Conservation (phyloP, 1,140 invertebrate species). For the Bathynomus jamesi region DNA sequence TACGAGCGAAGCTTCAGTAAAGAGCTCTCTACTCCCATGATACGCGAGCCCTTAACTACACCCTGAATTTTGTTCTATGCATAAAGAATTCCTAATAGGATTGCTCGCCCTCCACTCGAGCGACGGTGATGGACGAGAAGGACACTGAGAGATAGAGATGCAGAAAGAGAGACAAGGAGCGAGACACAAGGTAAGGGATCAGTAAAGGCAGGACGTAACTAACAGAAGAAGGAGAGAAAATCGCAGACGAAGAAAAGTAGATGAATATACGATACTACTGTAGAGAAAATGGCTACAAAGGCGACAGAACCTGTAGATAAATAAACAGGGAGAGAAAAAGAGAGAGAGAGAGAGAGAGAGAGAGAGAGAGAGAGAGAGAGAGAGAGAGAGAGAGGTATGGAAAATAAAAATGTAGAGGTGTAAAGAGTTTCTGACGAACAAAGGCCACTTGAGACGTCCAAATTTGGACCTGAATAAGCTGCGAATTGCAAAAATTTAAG, state of each 20-base stretch:
- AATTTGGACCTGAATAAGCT: too few relatives aligned
- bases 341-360: neutral
- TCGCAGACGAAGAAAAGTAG: neutral
- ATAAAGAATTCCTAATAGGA: too few relatives aligned
- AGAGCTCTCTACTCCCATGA: too few relatives aligned
- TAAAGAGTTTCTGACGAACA: neutral
- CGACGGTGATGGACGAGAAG: neutral
- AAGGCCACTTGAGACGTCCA: neutral
- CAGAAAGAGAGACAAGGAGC: neutral
- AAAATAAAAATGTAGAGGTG: neutral
- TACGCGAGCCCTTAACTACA: too few relatives aligned
- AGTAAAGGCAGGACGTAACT: too few relatives aligned
- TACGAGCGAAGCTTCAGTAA: too few relatives aligned
- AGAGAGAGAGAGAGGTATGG: neutral
- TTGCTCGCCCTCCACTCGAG: too few relatives aligned
- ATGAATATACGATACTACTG: too few relatives aligned
- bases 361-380: neutral
- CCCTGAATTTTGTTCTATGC: too few relatives aligned
- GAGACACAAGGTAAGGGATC: neutral
- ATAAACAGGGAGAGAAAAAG: neutral
- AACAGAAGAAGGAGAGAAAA: neutral
- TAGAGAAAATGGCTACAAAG: neutral
- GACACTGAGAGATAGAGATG: neutral
- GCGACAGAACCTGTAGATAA: neutral
- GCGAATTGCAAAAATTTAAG: too few relatives aligned